These are phyloP conservation scores for Drosophila funebris DNA, from an alignment of 1,140 invertebrate species.

Conservation along the genomic window DNA sequence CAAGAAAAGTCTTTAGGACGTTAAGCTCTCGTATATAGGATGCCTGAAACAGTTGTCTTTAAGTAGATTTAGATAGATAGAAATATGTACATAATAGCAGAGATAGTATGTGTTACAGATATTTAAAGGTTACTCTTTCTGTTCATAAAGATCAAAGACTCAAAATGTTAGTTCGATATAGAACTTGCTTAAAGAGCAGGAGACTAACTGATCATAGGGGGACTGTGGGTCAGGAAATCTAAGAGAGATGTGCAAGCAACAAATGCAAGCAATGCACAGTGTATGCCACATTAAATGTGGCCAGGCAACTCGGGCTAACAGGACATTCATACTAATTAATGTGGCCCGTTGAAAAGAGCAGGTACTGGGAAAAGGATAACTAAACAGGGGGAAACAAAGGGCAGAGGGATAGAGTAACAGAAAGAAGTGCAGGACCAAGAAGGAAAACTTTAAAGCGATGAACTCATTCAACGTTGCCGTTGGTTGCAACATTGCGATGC, in stretches of 20 bases:
- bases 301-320: background rate
- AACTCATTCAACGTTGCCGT: slow-evolving; percentile 13
- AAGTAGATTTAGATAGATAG: no score
- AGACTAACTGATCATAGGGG: background rate
- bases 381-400: background rate
- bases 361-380: background rate
- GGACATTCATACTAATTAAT: slow-evolving; percentile 60
- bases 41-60: no score
- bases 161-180: no score
- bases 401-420: background rate
- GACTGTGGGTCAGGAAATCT: background rate
- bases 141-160: no score
- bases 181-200: background rate
- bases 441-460: slow-evolving; percentile 4
- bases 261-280: background rate
- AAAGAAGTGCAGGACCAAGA: background rate
- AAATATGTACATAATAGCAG: no score
- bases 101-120: no score
- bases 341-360: slow-evolving; percentile 23
- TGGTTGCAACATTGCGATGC: slow-evolving; percentile 13
- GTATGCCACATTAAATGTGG: slow-evolving; percentile 2
- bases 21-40: no score
- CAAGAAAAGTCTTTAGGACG: no score
- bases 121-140: no score
- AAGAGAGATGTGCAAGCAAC: background rate